Conservation (phyloP, 2,113 vertebrate species). For the Varanus salvator region DNA sequence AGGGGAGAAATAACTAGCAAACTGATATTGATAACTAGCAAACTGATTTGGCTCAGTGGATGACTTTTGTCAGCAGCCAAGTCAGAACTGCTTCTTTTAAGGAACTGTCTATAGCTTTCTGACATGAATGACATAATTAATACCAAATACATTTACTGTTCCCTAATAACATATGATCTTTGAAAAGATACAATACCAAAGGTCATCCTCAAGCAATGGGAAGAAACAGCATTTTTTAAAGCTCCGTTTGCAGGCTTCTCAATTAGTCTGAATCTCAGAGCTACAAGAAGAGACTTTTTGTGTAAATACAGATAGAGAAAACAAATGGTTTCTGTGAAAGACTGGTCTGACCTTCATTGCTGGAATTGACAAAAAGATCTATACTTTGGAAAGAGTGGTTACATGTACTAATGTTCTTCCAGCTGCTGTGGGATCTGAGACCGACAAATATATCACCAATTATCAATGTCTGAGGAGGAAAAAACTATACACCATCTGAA, state of each 20-base stretch:
- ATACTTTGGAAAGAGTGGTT: slow-evolving; percentile 29
- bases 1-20: neutral
- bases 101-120: neutral
- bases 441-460: slow-evolving; percentile 12
- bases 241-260: neutral
- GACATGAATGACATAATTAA: neutral
- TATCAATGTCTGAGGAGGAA: slow-evolving; percentile 3
- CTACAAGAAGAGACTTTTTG: neutral
- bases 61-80: neutral
- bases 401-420: slow-evolving; percentile 13
- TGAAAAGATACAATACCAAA: neutral
- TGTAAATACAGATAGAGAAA: neutral
- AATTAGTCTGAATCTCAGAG: neutral
- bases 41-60: neutral
- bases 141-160: neutral
- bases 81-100: neutral
- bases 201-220: neutral
- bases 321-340: neutral
- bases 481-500: slow-evolving; percentile 30
- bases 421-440: neutral
- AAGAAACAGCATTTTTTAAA: neutral
- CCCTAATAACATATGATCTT: neutral
- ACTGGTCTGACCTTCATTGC: slow-evolving; percentile 7
- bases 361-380: slow-evolving; percentile 24
- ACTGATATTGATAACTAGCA: neutral